Evolutionary conservation across 2,888 invertebrate genomes (phyloP), one percentile per base, ranked within the genome.

Genomic region (Epinotia nisella): DNA sequence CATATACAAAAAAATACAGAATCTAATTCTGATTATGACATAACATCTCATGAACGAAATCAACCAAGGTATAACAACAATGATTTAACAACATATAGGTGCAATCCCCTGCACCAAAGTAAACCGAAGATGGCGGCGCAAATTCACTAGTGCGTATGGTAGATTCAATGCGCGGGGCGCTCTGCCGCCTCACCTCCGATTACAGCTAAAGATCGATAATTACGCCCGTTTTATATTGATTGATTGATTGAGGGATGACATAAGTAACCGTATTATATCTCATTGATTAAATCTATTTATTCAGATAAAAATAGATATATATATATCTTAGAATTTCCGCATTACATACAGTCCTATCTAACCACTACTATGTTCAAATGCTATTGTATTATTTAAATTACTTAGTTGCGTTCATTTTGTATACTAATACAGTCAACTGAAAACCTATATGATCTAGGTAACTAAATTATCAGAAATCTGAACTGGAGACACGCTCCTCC

Each of bases 251-350:
- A 5, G n/a, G 49, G 49, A 49, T n/a, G 5, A 49, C 15, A 45
- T 45, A 15, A 41, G 9, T 61, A 45, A 39, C 35, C 9, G 19
- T 41, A 55, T 65, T 55, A 55, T 53, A 67, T 61, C 5, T 66
- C 15, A 10, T 41, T 35, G 29, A 68, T 35, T 61, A 49, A 21
- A 49, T 66, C 19, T 61, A 61, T 56, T 17, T 58, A 68, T 70
- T 70, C 35, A 35, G 70, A 74, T 65, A 70, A 70, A 74, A 74
- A 69, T 73, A 73, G 73, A 69, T 53, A 64, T 69, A 72, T 61
- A 64, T 51, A 56, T 70, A 64, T 69, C 41, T 73, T 69, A 73
- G 51, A 73, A 69, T 73, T 51, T 73, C 21, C 62, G 71, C 58
- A 68, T 73, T 68, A 68, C 51, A 62, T 73, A 56, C 56, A 56